phyloP scores from a whole-genome alignment of 2,113 vertebrate genomes.

The Trichechus manatus region DNA sequence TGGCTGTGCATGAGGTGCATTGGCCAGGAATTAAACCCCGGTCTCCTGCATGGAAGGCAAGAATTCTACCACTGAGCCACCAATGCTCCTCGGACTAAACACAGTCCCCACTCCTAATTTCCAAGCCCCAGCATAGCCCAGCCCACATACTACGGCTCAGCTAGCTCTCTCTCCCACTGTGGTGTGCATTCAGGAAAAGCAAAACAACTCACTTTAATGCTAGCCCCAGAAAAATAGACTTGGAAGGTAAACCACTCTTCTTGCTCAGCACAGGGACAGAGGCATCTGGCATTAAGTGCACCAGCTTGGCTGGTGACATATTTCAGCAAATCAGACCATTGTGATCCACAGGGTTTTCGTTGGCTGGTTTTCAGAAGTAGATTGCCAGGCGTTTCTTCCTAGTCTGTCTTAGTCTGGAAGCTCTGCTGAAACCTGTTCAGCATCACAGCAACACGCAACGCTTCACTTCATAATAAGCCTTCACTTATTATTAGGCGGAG shows the following conservation, averaged over 20 bases:
- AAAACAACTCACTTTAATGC: slow-evolving; percentile 30
- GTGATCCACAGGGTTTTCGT: not conserved
- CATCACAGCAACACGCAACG: not conserved
- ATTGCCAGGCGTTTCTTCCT: not conserved
- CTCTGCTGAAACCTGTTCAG: not conserved
- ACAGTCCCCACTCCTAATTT: not conserved
- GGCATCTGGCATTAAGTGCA: not conserved
- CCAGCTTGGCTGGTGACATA: not conserved
- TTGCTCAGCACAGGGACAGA: not conserved
- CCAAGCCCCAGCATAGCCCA: not conserved
- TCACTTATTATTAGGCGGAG: not conserved
- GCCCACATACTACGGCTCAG: not conserved
- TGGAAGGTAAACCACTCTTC: not conserved
- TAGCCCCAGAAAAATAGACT: not conserved
- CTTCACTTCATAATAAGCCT: not conserved
- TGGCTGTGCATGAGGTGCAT: not conserved
- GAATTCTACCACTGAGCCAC: not conserved
- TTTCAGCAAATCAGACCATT: not conserved
- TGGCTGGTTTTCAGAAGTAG: not conserved
- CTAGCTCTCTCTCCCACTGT: not conserved
- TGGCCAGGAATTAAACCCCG: not conserved
- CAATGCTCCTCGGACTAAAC: not conserved
- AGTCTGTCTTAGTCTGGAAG: not conserved
- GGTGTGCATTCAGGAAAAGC: not conserved
- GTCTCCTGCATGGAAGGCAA: not conserved